phyloP scores from a whole-genome alignment of 2,113 vertebrate species.

The Manacus vitellinus region DNA sequence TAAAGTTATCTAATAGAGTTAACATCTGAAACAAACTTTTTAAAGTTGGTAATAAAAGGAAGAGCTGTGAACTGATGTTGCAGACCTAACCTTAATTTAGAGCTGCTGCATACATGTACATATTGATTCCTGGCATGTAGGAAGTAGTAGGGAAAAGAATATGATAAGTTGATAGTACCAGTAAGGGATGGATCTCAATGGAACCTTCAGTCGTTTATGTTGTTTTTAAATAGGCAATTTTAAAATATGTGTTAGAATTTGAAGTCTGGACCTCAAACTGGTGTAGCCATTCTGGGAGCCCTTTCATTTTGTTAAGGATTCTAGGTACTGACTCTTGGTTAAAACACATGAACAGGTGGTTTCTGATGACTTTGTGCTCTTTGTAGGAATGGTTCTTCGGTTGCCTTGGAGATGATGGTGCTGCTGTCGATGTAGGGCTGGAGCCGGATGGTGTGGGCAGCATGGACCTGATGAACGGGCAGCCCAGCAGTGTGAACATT shows the following conservation, averaged over 20 bases:
- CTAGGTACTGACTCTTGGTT: neutral
- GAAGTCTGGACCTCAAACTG: neutral
- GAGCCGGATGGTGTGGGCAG: constrained; percentile 85
- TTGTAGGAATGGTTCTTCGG: constrained; percentile 75
- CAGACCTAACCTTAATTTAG: neutral
- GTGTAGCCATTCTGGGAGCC: neutral
- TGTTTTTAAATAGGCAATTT: neutral
- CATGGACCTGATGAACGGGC: constrained; percentile 96
- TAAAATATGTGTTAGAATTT: neutral
- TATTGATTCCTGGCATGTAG: neutral
- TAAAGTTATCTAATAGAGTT: neutral
- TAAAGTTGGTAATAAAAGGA: neutral
- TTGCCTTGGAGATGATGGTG: constrained; percentile 78
- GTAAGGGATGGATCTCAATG: neutral
- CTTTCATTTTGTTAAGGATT: neutral
- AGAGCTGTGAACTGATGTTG: neutral
- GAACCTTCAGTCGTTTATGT: neutral
- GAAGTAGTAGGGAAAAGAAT: neutral
- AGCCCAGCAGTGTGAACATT: constrained; percentile 79
- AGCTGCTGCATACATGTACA: neutral
- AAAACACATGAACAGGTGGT: neutral
- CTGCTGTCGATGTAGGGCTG: constrained; percentile 59
- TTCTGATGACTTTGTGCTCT: neutral
- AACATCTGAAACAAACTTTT: neutral
- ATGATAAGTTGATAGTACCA: neutral